Percentiles rank a stretch among this genome's conserved stretches.
These are phyloP conservation scores for Diglossa brunneiventris DNA, from an alignment of 2,113 vertebrate genomes.

Conservation along the genomic window DNA sequence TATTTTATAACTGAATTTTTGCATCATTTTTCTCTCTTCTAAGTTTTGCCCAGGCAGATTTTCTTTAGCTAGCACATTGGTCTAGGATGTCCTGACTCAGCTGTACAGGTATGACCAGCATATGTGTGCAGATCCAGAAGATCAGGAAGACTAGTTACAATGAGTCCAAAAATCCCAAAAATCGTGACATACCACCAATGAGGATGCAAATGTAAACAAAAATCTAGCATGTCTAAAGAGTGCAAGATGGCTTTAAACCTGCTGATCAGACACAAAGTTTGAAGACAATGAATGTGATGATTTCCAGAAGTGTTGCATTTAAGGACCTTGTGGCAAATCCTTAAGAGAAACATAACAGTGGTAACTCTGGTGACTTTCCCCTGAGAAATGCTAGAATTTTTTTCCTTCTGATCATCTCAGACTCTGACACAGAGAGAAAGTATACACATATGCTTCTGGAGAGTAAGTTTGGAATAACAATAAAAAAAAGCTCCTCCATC, in stretches of 20 bases:
- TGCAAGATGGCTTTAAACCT: not conserved
- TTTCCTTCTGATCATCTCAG: not conserved
- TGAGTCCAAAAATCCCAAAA: not conserved
- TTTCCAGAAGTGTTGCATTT: not conserved
- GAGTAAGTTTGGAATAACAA: not conserved
- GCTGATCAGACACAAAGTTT: not conserved
- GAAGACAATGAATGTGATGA: not conserved
- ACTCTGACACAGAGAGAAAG: not conserved
- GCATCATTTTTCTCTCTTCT: not conserved
- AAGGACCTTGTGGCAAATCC: not conserved
- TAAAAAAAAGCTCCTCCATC: rapidly evolving
- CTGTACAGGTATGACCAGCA: rapidly evolving
- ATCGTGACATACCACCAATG: not conserved
- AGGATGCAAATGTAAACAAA: not conserved
- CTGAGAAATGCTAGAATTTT: not conserved
- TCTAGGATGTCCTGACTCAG: not conserved
- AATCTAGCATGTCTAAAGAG: not conserved
- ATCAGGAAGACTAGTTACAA: not conserved
- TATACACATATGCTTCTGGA: not conserved
- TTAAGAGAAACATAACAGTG: not conserved
- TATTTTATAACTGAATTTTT: not conserved
- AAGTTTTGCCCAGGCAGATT: not conserved
- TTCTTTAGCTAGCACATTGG: not conserved
- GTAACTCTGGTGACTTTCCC: not conserved
- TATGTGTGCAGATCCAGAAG: not conserved